Conservation (phyloP, 1,140 invertebrate genomes). For the Leptopilina clavipes region DNA sequence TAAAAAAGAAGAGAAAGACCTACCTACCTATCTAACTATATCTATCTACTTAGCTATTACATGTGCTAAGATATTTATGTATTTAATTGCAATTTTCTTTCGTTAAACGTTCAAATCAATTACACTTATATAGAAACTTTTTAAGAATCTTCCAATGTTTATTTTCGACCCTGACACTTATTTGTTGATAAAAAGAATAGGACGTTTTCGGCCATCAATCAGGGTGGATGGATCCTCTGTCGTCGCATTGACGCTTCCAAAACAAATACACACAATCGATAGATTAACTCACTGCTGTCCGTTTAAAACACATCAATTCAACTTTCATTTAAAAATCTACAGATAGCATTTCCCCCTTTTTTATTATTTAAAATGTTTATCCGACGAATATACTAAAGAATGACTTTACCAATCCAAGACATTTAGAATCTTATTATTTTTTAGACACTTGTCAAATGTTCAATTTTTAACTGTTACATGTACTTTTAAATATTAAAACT, state of each 20-base stretch:
- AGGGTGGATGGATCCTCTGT: conserved; percentile 60
- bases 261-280: conserved; percentile 70
- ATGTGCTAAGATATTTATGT: conserved; percentile 42
- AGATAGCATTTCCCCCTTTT: conserved; percentile 36
- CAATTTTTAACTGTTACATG: neutral
- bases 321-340: conserved; percentile 25
- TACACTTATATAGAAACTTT: neutral
- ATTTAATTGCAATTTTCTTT: conserved; percentile 31
- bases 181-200: conserved; percentile 42
- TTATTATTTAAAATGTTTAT: neutral
- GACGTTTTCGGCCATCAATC: conserved; percentile 63
- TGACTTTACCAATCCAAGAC: conserved; percentile 18
- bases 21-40: conserved; percentile 34
- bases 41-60: conserved; percentile 39
- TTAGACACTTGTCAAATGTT: conserved; percentile 2
- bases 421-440: conserved; percentile 44
- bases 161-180: conserved; percentile 43
- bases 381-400: neutral
- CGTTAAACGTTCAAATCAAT: neutral
- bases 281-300: conserved; percentile 65
- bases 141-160: conserved; percentile 4
- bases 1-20: conserved; percentile 37
- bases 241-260: conserved; percentile 70
- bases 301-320: conserved; percentile 1
- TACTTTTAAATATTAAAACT: neutral